These are phyloP conservation scores for Platyrinchus mystaceus DNA, from an alignment of 2,797 vertebrate species.

Conservation along the genomic window DNA sequence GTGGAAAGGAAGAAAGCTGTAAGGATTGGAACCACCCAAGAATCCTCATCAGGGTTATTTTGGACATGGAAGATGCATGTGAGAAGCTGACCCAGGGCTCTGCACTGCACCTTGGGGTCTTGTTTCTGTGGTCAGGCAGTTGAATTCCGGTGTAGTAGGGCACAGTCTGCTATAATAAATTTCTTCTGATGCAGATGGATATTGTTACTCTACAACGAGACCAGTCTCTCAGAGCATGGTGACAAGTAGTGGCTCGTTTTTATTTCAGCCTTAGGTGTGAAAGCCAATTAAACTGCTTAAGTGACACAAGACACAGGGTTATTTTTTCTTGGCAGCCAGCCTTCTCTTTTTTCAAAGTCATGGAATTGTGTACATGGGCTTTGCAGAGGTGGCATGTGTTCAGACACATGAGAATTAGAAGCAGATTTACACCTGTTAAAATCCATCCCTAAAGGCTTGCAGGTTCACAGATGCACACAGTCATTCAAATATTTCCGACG, in stretches of 20 bases:
- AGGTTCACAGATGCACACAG: background rate
- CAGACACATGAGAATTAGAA: background rate
- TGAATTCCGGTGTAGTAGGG: background rate
- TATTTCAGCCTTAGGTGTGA: constrained; percentile 9
- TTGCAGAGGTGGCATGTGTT: background rate
- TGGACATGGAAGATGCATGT: background rate
- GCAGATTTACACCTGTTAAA: constrained; percentile 10
- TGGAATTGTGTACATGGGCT: background rate
- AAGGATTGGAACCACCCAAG: background rate
- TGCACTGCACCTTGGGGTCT: background rate
- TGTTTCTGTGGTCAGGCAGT: background rate
- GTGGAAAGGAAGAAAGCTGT: background rate
- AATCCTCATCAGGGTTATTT: background rate
- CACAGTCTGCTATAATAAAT: background rate
- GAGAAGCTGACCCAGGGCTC: background rate
- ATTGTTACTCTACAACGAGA: background rate
- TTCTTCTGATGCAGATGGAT: background rate
- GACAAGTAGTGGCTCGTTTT: constrained; percentile 24
- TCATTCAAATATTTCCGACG: background rate
- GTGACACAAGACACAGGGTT: background rate
- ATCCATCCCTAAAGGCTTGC: background rate
- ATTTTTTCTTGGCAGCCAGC: constrained; percentile 19
- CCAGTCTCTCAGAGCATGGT: background rate
- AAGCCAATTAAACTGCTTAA: constrained; percentile 35
- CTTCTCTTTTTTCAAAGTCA: background rate